A percentile compares a stretch with the other conserved stretches of the same genome.
These are phyloP conservation scores for Lepilemur septentrionalis DNA, from an alignment of 2,797 vertebrate species.

Conservation along the genomic window DNA sequence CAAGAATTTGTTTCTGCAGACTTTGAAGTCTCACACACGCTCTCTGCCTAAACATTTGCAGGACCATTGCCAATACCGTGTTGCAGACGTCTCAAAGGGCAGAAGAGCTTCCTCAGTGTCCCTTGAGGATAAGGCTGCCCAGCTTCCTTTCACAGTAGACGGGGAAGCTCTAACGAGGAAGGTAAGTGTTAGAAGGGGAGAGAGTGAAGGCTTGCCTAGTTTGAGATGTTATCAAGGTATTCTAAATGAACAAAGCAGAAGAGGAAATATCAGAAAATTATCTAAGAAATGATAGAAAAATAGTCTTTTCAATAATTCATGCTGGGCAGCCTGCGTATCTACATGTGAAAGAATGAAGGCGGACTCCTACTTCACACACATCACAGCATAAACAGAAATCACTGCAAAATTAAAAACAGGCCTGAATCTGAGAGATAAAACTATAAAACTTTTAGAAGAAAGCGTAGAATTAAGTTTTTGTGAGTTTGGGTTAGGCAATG, in stretches of 20 bases:
- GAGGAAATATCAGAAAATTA: background rate
- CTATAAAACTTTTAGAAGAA: background rate
- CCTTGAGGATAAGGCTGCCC: too few relatives aligned
- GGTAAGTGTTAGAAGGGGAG: background rate
- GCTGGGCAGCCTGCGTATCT: too few relatives aligned
- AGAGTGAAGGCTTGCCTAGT: background rate
- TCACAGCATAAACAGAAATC: background rate
- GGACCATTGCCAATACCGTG: background rate
- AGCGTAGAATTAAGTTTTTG: background rate
- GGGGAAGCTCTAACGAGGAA: background rate
- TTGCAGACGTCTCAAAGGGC: background rate
- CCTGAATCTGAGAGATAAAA: background rate
- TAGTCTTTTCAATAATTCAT: background rate
- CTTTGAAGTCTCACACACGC: background rate
- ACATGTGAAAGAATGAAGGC: background rate
- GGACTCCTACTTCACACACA: background rate
- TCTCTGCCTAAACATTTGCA: background rate
- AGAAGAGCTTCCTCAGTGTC: too few relatives aligned
- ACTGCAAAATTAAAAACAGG: background rate
- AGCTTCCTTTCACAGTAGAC: background rate
- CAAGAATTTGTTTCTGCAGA: background rate
- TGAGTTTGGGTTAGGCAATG: background rate
- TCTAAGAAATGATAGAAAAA: background rate
- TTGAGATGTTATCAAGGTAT: background rate
- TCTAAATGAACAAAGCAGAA: background rate